A percentile compares a stretch with the other conserved stretches of the same genome.
These are phyloP conservation scores for Platypus cylindrus DNA, from an alignment of 2,888 invertebrate species.

Conservation along the genomic window DNA sequence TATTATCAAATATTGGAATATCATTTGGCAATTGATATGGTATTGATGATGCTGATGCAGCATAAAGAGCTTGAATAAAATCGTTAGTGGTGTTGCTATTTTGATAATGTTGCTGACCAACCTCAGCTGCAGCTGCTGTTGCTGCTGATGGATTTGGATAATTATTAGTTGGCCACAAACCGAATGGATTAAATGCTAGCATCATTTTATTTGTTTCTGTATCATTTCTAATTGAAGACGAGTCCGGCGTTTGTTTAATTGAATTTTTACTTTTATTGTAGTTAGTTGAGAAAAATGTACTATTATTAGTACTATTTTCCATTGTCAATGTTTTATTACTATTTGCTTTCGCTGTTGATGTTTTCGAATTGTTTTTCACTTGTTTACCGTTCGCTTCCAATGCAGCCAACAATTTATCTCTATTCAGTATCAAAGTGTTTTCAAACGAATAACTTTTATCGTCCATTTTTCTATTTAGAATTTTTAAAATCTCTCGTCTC, in stretches of 20 bases:
- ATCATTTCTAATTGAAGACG: conserved; percentile 6
- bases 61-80: conserved; percentile 40
- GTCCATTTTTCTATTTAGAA: conserved; percentile 57
- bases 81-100: conserved; percentile 42
- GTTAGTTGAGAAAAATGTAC: conserved; percentile 4
- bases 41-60: conserved; percentile 33
- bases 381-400: conserved; percentile 27
- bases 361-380: conserved; percentile 43
- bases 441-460: conserved; percentile 11
- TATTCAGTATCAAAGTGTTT: conserved; percentile 15
- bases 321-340: conserved; percentile 12
- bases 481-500: conserved; percentile 61
- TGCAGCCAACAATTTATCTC: conserved; percentile 14
- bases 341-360: conserved; percentile 1
- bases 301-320: conserved; percentile 20
- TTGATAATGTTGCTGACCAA: too few relatives aligned
- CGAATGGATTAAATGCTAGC: conserved; percentile 52
- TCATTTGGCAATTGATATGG: conserved; percentile 35
- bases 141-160: conserved; percentile 52
- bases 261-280: conserved; percentile 2
- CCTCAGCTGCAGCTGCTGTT: too few relatives aligned
- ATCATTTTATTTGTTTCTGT: conserved; percentile 25
- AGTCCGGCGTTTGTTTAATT: too few relatives aligned
- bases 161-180: conserved; percentile 54
- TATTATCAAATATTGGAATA: conserved; percentile 34